Percentiles rank a stretch among this genome's conserved stretches.
Evolutionary conservation across 2,797 vertebrate genomes (phyloP).

Genomic region (Chaetophractus vellerosus): DNA sequence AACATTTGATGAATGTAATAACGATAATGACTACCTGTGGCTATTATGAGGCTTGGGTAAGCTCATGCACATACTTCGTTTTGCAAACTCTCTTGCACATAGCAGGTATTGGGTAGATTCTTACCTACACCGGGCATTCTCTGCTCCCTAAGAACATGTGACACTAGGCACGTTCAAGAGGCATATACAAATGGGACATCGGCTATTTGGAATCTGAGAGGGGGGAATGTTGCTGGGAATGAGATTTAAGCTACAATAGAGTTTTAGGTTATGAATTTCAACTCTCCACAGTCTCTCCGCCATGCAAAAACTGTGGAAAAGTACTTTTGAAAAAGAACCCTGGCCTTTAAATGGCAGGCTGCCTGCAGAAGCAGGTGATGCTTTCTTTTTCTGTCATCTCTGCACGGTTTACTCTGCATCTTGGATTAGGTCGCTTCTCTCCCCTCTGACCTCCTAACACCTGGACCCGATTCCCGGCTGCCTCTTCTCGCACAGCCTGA

Average conservation of each 20-base stretch:
- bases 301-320: no score
- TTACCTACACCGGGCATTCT: not conserved
- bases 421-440: not conserved
- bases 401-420: not conserved
- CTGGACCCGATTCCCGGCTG: not conserved
- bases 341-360: not conserved
- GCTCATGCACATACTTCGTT: fast-evolving
- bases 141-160: not conserved
- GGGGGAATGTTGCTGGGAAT: not conserved
- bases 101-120: not conserved
- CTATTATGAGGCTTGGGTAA: not conserved
- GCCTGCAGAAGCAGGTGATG: not conserved
- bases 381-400: not conserved
- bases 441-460: not conserved
- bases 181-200: not conserved
- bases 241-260: not conserved
- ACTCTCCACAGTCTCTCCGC: not conserved
- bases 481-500: not conserved
- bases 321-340: not conserved
- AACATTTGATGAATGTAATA: fast-evolving
- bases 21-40: fast-evolving
- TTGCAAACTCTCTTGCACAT: not conserved
- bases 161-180: not conserved
- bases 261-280: not conserved
- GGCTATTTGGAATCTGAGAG: not conserved